Base-by-base conservation (phyloP, 2,888 invertebrate genomes). In the Xanthia icteritia region DNA sequence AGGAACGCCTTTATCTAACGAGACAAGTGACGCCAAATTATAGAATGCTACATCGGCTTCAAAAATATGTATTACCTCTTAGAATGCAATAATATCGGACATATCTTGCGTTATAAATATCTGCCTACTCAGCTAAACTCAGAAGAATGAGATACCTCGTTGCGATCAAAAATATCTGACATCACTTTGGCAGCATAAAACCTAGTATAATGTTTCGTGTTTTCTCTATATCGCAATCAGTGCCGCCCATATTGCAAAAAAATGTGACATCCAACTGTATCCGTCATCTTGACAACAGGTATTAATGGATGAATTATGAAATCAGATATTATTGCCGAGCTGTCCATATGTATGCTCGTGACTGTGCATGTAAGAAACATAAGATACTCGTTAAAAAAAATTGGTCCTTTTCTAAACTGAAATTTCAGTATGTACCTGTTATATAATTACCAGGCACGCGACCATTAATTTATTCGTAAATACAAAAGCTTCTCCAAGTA, bases 381-480 rank as follows among this genome's bases (percentile, higher is more conserved):
- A 13, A 31, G 4, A 4, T 39, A 31, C 13, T 61, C 5, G 36
- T 11, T 27, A 48, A 42, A 68, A 56, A 31, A n/a, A 0, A 20
- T 11, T 13, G 2, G 45, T n/a, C 4, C 17, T 36, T 70, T 36
- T 36, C n/a, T 27, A 9, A n/a, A 20, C 17, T 6, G 11, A 71
- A 17, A 17, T 23, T 39, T 23, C 17, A 64, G 64, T 27, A 63
- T 15, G 2, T 58, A 45, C 36, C 27, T 23, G 17, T 20, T 20
- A 6, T 11, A 27, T 45, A 64, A 64, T 36, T 72, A 39, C 31
- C 31, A 48, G 39, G n/a, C 65, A 48, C 51, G 45, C 13, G 17
- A 42, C 36, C 17, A 56, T 73, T 73, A 72, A 74, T 71, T 74
- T 17, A 61, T 61, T 58, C 15, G 23, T 56, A 63, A 70, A 42